Evolutionary conservation across 2,797 vertebrate species (phyloP), one percentile per base, ranked within the genome.

Genomic region (Thripadectes ignobilis): DNA sequence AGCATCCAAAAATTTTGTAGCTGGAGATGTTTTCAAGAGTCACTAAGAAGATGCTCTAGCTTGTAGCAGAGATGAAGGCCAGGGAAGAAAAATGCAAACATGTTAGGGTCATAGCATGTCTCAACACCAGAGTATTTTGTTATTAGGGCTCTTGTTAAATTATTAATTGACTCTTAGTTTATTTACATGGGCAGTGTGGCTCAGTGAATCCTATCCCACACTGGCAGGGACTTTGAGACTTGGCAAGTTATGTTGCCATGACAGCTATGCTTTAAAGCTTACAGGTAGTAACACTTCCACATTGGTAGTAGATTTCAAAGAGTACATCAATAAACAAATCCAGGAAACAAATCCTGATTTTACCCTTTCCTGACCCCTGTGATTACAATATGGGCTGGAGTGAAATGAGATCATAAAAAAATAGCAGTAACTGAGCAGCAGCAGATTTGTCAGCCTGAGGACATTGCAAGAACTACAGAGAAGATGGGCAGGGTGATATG

Each of bases 11-110:
- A 69, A 20, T 21, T 5, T 24, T 34, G 6, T 67, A 54, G 21
- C 14, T 51, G 39, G n/a, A 62, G 15, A 9, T 43, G 17, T 27
- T 52, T 12, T 6, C 8, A n/a, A 15, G 36, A 75, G n/a, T 26
- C 49, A 19, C 32, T 55, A 12, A 2, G 1, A 61, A 55, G 49
- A 23, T 88, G 32, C 22, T 92, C 38, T 72, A 32, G 32, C 14
- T 85, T 73, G 61, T 57, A 54, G 30, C 34, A 57, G 46, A 74
- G 41, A 20, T 39, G 29, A 83, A 86, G 41, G 36, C 34, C 55
- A 58, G 55, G 39, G 38, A 55, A 16, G 2, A 6, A 68, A 67
- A 41, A 39, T 34, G 19, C 19, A 39, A 52, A 63, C 0, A 0
- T 12, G 4, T 71, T 49, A 45, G 30, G 29, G 30, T 30, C 57